phyloP scores from a whole-genome alignment of 2,113 vertebrate genomes.

The Diglossa brunneiventris region DNA sequence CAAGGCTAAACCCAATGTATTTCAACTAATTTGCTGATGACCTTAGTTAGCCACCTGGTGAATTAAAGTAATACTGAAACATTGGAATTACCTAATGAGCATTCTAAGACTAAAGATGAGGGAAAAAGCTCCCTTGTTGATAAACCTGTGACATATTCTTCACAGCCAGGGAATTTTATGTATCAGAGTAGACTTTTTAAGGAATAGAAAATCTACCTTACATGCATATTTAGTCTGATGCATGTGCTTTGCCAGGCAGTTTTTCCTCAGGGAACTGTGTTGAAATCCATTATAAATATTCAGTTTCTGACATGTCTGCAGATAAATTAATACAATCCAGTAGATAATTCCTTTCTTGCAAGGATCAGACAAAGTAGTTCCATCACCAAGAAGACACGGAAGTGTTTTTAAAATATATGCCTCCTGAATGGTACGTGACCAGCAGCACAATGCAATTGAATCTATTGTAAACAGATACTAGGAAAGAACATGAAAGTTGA shows the following conservation, averaged over 20 bases:
- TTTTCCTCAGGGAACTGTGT: background rate
- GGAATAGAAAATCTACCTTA: background rate
- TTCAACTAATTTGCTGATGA: background rate
- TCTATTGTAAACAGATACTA: background rate
- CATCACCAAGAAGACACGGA: background rate
- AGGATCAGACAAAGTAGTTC: background rate
- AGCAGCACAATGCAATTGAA: background rate
- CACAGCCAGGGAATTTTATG: background rate
- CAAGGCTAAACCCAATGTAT: background rate
- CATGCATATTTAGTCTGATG: background rate
- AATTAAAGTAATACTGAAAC: background rate
- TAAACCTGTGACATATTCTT: background rate
- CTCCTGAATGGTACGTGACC: background rate
- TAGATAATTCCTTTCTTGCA: background rate
- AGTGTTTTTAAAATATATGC: background rate
- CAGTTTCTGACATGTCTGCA: background rate
- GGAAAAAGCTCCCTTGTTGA: background rate
- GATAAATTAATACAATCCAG: slow-evolving; percentile 15
- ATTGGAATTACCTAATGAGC: background rate
- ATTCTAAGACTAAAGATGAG: background rate
- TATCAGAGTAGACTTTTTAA: background rate
- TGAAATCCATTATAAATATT: slow-evolving; percentile 31
- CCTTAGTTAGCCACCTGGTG: background rate
- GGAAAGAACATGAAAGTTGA: background rate
- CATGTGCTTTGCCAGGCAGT: background rate